These are phyloP conservation scores for Drosophila picticornis DNA, from an alignment of 2,888 invertebrate genomes.

Conservation along the genomic window DNA sequence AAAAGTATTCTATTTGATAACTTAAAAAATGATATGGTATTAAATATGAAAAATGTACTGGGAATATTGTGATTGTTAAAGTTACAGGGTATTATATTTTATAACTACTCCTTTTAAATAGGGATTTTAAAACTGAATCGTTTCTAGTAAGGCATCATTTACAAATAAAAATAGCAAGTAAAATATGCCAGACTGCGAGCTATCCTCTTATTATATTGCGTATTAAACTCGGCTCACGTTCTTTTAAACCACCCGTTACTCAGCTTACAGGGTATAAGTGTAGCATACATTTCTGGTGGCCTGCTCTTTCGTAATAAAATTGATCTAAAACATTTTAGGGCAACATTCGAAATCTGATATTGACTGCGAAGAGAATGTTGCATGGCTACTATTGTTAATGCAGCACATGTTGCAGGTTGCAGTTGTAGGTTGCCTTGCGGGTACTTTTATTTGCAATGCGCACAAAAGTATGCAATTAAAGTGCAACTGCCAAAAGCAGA, in stretches of 20 bases:
- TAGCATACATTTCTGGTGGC: conserved; percentile 7
- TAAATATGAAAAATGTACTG: too few species aligned
- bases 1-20: not conserved
- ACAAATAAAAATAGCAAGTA: not conserved
- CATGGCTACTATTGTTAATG: conserved; percentile 9
- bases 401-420: conserved; percentile 15
- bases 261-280: conserved; percentile 16
- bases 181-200: not conserved
- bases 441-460: conserved; percentile 61
- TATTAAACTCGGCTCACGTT: not conserved
- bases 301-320: conserved; percentile 5
- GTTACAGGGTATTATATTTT: not conserved
- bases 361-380: conserved; percentile 34
- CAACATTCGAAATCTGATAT: conserved; percentile 28
- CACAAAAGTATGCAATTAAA: conserved; percentile 71
- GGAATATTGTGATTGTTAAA: not conserved
- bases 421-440: conserved; percentile 39
- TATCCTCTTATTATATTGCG: not conserved
- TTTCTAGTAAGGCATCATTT: not conserved
- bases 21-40: not conserved
- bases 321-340: conserved; percentile 33
- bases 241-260: not conserved
- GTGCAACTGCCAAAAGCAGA: conserved; percentile 40
- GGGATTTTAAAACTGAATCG: too few species aligned
- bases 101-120: not conserved